These are phyloP conservation scores for Criorhina ranunculi DNA, from an alignment of 2,888 invertebrate genomes.

Conservation along the genomic window DNA sequence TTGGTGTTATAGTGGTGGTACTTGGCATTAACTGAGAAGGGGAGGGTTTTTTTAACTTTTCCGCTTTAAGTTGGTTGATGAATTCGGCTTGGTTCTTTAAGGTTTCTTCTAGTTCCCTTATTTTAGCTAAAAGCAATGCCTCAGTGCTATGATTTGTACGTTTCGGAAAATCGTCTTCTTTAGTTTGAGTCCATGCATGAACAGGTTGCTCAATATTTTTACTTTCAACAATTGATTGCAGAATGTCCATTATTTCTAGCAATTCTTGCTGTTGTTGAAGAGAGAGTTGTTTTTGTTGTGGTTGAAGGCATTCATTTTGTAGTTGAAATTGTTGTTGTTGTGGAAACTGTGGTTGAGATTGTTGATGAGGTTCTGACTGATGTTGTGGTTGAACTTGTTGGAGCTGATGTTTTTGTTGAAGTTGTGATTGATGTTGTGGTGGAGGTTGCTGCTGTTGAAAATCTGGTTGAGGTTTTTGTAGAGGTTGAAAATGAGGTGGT, in stretches of 20 bases:
- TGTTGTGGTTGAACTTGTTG: not conserved
- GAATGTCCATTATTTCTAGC: too few species aligned
- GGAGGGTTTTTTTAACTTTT: constrained; percentile 5
- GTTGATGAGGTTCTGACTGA: too few species aligned
- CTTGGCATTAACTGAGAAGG: constrained; percentile 49
- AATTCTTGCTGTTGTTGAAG: too few species aligned
- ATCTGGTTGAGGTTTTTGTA: not conserved
- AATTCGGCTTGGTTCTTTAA: constrained; percentile 6
- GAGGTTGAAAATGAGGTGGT: constrained; percentile 41
- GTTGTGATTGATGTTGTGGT: constrained; percentile 57
- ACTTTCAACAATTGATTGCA: too few species aligned
- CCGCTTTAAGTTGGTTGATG: not conserved
- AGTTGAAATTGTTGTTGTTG: not conserved
- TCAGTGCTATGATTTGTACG: not conserved
- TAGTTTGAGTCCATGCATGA: constrained; percentile 51
- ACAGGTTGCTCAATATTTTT: constrained; percentile 2
- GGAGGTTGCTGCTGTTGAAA: not conserved
- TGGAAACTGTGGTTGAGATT: constrained; percentile 17
- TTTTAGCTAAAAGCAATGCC: constrained; percentile 12
- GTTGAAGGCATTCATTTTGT: not conserved
- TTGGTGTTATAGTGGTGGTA: constrained; percentile 60
- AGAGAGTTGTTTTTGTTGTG: too few species aligned
- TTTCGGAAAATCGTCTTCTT: not conserved
- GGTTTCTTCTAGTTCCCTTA: constrained; percentile 23
- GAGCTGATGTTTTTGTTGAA: not conserved